Evolutionary conservation across 2,797 vertebrate genomes (phyloP).

Genomic region (Smutsia temminckii): DNA sequence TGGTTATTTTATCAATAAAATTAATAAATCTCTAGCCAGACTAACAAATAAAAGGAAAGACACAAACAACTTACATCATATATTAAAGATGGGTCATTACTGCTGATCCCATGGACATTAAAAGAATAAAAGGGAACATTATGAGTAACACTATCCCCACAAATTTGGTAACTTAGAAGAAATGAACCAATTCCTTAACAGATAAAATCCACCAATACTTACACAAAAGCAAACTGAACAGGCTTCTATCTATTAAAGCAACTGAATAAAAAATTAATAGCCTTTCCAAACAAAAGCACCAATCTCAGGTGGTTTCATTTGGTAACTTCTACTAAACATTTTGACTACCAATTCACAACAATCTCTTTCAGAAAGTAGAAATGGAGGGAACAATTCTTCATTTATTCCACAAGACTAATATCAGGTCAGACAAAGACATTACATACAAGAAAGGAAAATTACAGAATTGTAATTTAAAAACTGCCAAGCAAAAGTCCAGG

Average conservation of each 20-base stretch:
- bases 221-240: neutral
- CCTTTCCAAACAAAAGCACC: neutral
- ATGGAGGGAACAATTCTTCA: neutral
- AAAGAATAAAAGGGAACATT: neutral
- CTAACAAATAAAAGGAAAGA: neutral
- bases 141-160: neutral
- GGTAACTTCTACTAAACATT: neutral
- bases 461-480: neutral
- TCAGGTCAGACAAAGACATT: neutral
- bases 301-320: neutral
- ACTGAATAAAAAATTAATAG: neutral
- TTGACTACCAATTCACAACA: neutral
- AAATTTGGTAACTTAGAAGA: neutral
- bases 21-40: neutral
- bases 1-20: neutral
- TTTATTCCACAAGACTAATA: neutral
- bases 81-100: neutral
- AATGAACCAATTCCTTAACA: neutral
- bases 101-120: neutral
- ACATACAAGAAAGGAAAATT: slow-evolving; percentile 55
- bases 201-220: neutral
- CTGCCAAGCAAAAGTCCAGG: no score
- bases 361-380: neutral
- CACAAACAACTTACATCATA: neutral
- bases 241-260: neutral